Base-by-base conservation (phyloP, 2,797 vertebrate species). In the Podarcis siculus region DNA sequence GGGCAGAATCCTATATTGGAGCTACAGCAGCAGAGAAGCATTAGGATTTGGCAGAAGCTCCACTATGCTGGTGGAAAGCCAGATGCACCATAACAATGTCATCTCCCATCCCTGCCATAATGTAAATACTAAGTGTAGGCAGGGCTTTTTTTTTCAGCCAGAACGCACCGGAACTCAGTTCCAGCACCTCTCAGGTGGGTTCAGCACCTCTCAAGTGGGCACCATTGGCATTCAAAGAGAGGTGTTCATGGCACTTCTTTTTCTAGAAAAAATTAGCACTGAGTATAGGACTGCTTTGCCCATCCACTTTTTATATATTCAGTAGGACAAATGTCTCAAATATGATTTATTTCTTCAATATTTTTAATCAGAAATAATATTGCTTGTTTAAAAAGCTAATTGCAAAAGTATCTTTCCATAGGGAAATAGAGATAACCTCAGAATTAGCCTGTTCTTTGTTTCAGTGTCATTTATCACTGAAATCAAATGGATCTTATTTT, bases 231-330 rank as follows among this genome's bases (percentile, higher is more conserved):
- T 49, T 13, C 49, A 0, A 49, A 49, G 49, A 55, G 49, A 55
- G 49, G 13, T 55, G 49, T 55, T 55, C 49, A 55, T 55, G 49
- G 13, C 49, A 55, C 49, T 55, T 55, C 13, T 15, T 55, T 55
- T 55, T 15, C 49, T 55, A 55, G 49, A 55, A 55, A 55, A 55
- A 55, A 55, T 4, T 55, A 55, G 49, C 49, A 55, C 49, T 55
- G 49, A 15, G 49, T 19, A 73, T 21, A 73, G 72, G 17, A 21
- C 35, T 73, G 19, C 19, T 73, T 73, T 73, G 32, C 32, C 72
- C 6, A 73, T 93, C 94, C 94, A 94, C 96, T 95, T 96, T 96
- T 94, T 95, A 96, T 95, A 94, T 89, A 91, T 95, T 21, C 93
- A 78, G 89, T 93, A 93, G 88, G 93, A 94, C 92, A 94, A 90